Evolutionary conservation across 2,888 invertebrate genomes (phyloP).

Genomic region (Drosophila barbarae): DNA sequence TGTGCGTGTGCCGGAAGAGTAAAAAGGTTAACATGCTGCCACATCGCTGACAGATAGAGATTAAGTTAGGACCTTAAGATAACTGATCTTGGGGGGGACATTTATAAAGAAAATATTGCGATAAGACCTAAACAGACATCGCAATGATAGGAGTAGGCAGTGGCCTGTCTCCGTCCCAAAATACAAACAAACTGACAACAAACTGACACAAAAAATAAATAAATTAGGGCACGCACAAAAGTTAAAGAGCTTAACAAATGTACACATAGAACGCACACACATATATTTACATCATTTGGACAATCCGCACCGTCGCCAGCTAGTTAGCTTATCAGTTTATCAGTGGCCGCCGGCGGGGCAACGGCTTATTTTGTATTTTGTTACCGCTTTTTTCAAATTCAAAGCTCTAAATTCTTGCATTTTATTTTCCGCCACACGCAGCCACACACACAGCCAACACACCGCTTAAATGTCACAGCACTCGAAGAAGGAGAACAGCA

Average conservation of each 20-base stretch:
- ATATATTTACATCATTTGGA: not conserved
- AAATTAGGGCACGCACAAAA: slow-evolving; percentile 9
- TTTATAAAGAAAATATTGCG: not conserved
- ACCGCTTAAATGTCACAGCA: slow-evolving; percentile 75
- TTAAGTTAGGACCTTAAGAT: not conserved
- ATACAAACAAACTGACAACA: not conserved
- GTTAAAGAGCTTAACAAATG: not conserved
- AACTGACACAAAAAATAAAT: not conserved
- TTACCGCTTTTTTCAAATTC: not conserved
- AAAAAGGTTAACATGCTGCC: not conserved
- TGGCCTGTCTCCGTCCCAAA: not conserved
- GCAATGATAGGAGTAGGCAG: not conserved
- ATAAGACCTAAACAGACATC: not conserved
- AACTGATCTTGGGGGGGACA: not conserved
- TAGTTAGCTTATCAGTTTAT: slow-evolving; percentile 16
- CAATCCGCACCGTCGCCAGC: not conserved
- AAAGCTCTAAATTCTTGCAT: not conserved
- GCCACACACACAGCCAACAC: slow-evolving; percentile 2
- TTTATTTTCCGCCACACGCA: slow-evolving; percentile 3
- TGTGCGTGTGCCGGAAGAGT: not conserved
- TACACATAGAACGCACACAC: not conserved
- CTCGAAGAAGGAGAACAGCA: slow-evolving; percentile 68
- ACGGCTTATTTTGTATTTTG: not conserved
- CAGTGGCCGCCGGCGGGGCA: not conserved
- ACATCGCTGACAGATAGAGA: not conserved